Conservation (phyloP, 1,140 invertebrate species). For the Drosophila sp. region DNA sequence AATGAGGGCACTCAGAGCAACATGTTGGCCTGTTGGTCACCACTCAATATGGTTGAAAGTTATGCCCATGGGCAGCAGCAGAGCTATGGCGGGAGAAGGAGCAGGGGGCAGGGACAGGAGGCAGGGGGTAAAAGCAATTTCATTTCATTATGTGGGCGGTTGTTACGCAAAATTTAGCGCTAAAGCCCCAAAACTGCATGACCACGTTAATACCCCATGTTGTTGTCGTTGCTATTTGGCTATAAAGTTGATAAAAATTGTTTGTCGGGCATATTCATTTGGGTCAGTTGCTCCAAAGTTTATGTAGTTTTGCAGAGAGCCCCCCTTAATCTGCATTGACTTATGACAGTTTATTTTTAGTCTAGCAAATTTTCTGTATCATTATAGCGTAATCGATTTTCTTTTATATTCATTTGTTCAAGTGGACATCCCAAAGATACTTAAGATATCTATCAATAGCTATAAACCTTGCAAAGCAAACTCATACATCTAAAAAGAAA, state of each 20-base stretch:
- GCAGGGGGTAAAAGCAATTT: conserved; percentile 26
- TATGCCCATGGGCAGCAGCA: not conserved
- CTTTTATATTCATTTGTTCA: not conserved
- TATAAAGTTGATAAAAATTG: conserved; percentile 28
- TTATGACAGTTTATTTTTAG: conserved; percentile 5
- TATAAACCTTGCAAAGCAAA: not conserved
- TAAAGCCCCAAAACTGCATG: conserved; percentile 29
- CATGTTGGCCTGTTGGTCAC: conserved; percentile 1
- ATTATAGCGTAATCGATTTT: conserved; percentile 2
- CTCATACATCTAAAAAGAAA: not conserved
- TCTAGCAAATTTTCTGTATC: not conserved
- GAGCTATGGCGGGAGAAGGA: not conserved
- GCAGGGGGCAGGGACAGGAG: not conserved
- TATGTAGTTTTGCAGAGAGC: not conserved
- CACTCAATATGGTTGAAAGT: conserved; percentile 22
- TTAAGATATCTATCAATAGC: conserved; percentile 1
- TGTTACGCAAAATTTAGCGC: conserved; percentile 40
- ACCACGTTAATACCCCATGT: conserved; percentile 19
- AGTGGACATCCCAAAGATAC: not conserved
- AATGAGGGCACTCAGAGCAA: conserved; percentile 8
- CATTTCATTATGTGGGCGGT: conserved; percentile 31
- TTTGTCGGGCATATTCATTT: not conserved
- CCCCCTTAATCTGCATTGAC: not conserved
- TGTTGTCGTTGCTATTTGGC: conserved; percentile 6
- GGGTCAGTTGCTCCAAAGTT: not conserved